Evolutionary conservation across 2,113 vertebrate species (phyloP).

Genomic region (Rutilus rutilus): DNA sequence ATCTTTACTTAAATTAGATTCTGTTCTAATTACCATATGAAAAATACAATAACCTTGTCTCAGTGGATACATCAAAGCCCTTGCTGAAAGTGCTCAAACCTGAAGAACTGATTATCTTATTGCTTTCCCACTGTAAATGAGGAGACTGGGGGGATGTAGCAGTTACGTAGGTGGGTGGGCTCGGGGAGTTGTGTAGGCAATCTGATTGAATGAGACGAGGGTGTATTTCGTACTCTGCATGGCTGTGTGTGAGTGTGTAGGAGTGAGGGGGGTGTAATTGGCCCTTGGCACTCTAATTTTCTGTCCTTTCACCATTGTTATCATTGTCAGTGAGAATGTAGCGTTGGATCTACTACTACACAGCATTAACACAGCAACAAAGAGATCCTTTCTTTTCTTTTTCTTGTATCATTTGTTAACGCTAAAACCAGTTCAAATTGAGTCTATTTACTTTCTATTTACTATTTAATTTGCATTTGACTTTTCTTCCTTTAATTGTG

Average conservation of each 20-base stretch:
- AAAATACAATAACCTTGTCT: conserved; percentile 38
- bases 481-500: background rate
- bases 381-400: background rate
- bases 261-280: conserved; percentile 47
- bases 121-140: conserved; percentile 10
- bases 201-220: conserved; percentile 49
- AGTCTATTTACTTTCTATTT: background rate
- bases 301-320: conserved; percentile 51
- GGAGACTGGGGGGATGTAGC: conserved; percentile 15
- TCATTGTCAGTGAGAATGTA: conserved; percentile 33
- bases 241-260: conserved; percentile 34
- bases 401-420: conserved; percentile 1
- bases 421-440: background rate
- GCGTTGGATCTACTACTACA: conserved; percentile 22
- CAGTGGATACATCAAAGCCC: conserved; percentile 15
- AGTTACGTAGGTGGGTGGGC: conserved; percentile 27
- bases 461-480: background rate
- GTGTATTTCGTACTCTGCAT: conserved; percentile 37
- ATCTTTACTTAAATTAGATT: conserved; percentile 14
- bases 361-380: conserved; percentile 6
- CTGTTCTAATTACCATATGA: conserved; percentile 29
- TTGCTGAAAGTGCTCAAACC: conserved; percentile 25
- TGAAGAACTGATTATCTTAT: conserved; percentile 23
- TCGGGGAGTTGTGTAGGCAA: conserved; percentile 38
- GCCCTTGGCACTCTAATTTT: conserved; percentile 41